A percentile compares a stretch with the other conserved stretches of the same genome.
These are phyloP conservation scores for Alcedo quadribrachys DNA, from an alignment of 2,797 vertebrate genomes.

Conservation along the genomic window DNA sequence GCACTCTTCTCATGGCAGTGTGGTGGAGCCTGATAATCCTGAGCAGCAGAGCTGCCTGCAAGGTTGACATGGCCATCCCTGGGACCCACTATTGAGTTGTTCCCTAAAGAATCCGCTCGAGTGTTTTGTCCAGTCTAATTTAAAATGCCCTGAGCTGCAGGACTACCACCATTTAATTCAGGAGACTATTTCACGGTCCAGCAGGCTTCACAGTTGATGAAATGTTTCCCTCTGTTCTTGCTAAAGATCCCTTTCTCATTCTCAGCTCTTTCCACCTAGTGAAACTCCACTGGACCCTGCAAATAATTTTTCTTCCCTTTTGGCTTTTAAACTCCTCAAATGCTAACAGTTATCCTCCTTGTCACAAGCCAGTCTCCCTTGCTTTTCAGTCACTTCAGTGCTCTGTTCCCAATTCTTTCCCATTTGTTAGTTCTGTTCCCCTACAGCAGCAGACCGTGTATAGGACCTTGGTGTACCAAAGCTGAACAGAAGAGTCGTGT, in stretches of 20 bases:
- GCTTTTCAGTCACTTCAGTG: constrained; percentile 17
- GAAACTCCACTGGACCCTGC: constrained; percentile 22
- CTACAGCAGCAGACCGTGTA: neutral
- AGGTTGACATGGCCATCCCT: neutral
- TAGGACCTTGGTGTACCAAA: neutral
- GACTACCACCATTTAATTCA: constrained; percentile 19
- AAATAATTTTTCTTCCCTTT: constrained; percentile 48
- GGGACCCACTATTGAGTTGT: constrained; percentile 12
- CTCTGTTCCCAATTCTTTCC: constrained; percentile 21
- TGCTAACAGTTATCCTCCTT: constrained; percentile 9
- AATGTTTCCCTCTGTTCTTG: constrained; percentile 53
- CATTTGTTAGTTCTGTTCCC: constrained; percentile 22
- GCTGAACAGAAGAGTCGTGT: neutral
- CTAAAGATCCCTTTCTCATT: constrained; percentile 55
- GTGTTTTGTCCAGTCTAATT: constrained; percentile 37
- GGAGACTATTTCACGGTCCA: constrained; percentile 58
- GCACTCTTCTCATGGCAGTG: neutral
- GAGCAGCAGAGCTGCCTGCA: neutral
- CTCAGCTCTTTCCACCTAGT: neutral
- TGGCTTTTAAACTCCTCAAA: constrained; percentile 31
- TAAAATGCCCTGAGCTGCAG: constrained; percentile 13
- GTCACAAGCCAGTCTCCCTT: neutral
- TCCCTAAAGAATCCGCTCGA: neutral
- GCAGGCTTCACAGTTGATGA: constrained; percentile 30
- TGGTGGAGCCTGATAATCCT: neutral